Evolutionary conservation across 2,113 vertebrate genomes (phyloP), one percentile per base, ranked within the genome.

Genomic region (Pycnonotus jocosus): DNA sequence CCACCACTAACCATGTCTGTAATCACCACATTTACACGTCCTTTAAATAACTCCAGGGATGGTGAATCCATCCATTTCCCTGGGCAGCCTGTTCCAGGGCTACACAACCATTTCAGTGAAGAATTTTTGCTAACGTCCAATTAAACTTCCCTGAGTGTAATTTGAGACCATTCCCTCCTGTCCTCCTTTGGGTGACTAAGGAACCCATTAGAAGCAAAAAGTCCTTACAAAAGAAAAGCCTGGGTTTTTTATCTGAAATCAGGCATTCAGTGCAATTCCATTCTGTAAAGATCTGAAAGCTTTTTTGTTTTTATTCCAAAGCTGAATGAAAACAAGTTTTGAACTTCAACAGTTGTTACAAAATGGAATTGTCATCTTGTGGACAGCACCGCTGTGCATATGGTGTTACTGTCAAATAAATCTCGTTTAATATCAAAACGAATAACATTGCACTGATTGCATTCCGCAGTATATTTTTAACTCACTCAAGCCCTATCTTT

Each of bases 391-490:
- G 51, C 81, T 71, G 86, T 94, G 88, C 95, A 97, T 93, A 86
- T 94, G 91, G 92, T 56, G 60, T 95, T 92, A 89, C 88, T 96
- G 92, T 95, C 93, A 96, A 96, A 96, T 95, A 96, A 95, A 97
- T 91, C 87, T 95, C 1, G 0, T 82, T 94, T 88, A 87, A 86
- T 95, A 97, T 95, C 93, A 86, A 91, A 95, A 90, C 77, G 42
- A 94, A 70, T 82, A 95, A 89, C 85, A 44, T 60, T 92, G 58
- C 38, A 77, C 62, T 77, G 68, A 83, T 90, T 88, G 27, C 62
- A 48, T 91, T 93, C 54, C 38, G 47, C 66, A 44, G 50, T 70
- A 28, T 77, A 66, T 94, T 93, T 97, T 95, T 88, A 90, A 92
- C 66, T 94, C 74, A 27, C 62, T 94, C 90, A 81, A 88, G 51